phyloP scores from a whole-genome alignment of 1,140 invertebrate species.

The Atta colombica region DNA sequence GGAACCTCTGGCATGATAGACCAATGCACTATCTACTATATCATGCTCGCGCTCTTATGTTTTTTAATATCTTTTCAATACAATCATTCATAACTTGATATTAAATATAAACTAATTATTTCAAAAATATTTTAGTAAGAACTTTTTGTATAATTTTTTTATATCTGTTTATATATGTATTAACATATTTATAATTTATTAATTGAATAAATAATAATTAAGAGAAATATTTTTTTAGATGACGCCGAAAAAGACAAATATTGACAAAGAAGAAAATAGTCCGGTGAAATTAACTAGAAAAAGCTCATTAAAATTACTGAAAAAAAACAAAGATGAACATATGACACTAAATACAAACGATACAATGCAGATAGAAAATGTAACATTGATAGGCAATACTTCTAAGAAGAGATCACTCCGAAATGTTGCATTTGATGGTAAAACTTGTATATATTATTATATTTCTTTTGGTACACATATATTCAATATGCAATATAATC shows the following conservation, averaged over 20 bases:
- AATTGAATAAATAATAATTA: neutral
- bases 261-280: constrained; percentile 46
- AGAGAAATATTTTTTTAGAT: constrained; percentile 7
- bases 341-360: neutral
- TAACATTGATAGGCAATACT: neutral
- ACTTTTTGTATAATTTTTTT: no score
- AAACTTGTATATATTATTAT: constrained; percentile 20
- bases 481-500: neutral
- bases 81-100: neutral
- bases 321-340: neutral
- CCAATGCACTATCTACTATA: no score
- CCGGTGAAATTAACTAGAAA: constrained; percentile 9
- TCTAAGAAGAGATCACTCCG: constrained; percentile 61
- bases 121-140: neutral
- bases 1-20: no score
- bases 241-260: constrained; percentile 17
- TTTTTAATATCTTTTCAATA: constrained; percentile 25
- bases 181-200: neutral
- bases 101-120: constrained; percentile 17
- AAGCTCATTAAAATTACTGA: neutral
- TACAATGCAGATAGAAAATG: neutral
- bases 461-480: neutral
- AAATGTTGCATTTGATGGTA: constrained; percentile 72
- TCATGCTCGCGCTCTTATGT: neutral
- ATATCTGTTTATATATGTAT: no score